Conservation (phyloP, 2,888 invertebrate genomes). For the Megamerina dolium region DNA sequence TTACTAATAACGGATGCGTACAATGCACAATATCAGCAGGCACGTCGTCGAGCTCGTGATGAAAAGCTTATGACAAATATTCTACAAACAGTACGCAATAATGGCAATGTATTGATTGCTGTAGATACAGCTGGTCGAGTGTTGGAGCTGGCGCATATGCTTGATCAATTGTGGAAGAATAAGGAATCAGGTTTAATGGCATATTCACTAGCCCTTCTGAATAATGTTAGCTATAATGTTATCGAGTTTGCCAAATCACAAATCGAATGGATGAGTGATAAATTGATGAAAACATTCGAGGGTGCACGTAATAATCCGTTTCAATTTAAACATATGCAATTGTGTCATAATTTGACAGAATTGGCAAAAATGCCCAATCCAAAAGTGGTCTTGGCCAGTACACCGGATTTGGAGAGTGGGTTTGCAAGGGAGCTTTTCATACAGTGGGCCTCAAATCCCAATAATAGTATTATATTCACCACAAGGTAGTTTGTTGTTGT, state of each 20-base stretch:
- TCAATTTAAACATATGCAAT: slow-evolving; percentile 85
- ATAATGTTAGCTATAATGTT: slow-evolving; percentile 96
- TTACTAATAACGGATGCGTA: slow-evolving; percentile 91
- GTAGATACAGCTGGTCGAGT: slow-evolving; percentile 97
- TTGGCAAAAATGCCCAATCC: slow-evolving; percentile 81
- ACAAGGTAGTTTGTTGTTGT: slow-evolving; percentile 60
- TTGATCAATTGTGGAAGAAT: slow-evolving; percentile 91
- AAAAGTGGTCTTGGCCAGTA: slow-evolving; percentile 92
- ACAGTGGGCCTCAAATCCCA: slow-evolving; percentile 85
- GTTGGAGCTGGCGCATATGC: slow-evolving; percentile 91
- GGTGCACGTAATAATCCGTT: slow-evolving; percentile 92
- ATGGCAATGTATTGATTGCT: slow-evolving; percentile 92
- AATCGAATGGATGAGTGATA: slow-evolving; percentile 99
- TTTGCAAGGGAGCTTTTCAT: slow-evolving; percentile 91
- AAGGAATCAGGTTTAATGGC: slow-evolving; percentile 93
- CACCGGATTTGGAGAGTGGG: slow-evolving; percentile 91
- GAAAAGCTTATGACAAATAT: slow-evolving; percentile 97
- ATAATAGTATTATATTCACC: slow-evolving; percentile 92
- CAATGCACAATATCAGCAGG: slow-evolving; percentile 91
- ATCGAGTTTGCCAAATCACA: slow-evolving; percentile 98
- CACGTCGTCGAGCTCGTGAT: slow-evolving; percentile 81
- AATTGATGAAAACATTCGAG: slow-evolving; percentile 87
- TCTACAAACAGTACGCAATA: slow-evolving; percentile 83
- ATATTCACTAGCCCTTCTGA: slow-evolving; percentile 87
- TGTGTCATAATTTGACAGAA: slow-evolving; percentile 89